Evolutionary conservation across 2,888 invertebrate species (phyloP).

Genomic region (Incurvaria masculella): DNA sequence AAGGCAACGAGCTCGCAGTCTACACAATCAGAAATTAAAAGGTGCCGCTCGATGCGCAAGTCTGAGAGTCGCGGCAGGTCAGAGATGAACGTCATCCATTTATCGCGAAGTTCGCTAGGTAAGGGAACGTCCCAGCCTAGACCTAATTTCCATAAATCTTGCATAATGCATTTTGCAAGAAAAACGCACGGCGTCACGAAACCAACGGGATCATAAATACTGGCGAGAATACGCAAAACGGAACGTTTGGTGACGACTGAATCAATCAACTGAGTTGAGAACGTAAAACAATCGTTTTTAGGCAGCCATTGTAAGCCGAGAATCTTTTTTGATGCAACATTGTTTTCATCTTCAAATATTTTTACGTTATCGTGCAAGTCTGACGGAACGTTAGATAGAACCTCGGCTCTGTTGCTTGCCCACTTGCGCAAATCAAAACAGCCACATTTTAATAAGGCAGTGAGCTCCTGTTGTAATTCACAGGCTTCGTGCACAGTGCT

Average conservation of each 20-base stretch:
- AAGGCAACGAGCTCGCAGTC: neutral
- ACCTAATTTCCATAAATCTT: slow-evolving; percentile 10
- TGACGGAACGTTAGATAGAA: slow-evolving; percentile 2
- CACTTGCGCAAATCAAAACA: slow-evolving; percentile 18
- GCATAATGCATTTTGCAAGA: slow-evolving; percentile 9
- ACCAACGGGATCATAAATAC: neutral
- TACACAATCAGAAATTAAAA: neutral
- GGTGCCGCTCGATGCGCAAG: neutral
- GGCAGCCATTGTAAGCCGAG: slow-evolving; percentile 15
- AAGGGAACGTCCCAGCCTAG: slow-evolving; percentile 9
- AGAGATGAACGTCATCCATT: neutral
- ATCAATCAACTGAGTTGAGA: neutral
- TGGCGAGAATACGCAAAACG: neutral
- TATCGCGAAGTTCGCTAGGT: neutral
- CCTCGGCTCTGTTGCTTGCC: slow-evolving; percentile 7
- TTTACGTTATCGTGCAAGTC: slow-evolving; percentile 7
- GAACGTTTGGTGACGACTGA: neutral
- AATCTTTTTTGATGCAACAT: slow-evolving; percentile 10
- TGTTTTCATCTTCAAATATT: slow-evolving; percentile 4
- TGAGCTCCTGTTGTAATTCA: slow-evolving; percentile 12
- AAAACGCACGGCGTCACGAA: slow-evolving; percentile 4
- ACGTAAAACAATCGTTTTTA: slow-evolving; percentile 5
- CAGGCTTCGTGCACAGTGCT: slow-evolving; percentile 2
- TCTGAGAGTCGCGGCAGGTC: neutral
- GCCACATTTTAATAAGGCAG: slow-evolving; percentile 14